A percentile compares a stretch with the other conserved stretches of the same genome.
phyloP scores from a whole-genome alignment of 2,113 vertebrate species.

The Condylura cristata region DNA sequence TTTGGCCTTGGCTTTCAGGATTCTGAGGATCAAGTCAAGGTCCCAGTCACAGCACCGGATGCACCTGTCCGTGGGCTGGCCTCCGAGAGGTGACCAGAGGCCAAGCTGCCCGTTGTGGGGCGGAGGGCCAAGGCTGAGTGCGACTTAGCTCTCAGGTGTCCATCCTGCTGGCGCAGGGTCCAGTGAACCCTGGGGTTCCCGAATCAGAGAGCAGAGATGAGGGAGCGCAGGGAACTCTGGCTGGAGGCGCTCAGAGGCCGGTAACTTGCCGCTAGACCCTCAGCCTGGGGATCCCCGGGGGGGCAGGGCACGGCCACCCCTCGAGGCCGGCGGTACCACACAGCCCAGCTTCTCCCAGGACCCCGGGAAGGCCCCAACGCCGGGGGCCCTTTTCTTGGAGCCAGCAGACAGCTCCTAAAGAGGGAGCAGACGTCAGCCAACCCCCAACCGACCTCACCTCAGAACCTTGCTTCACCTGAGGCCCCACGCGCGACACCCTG shows the following conservation, averaged over 20 bases:
- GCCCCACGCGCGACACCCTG: not conserved
- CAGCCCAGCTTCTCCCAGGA: constrained; percentile 76
- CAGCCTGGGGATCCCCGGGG: constrained; percentile 51
- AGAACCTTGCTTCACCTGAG: not conserved
- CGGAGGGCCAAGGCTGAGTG: not conserved
- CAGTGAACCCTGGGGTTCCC: not conserved
- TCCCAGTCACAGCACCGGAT: not conserved
- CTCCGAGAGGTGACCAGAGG: constrained; percentile 20
- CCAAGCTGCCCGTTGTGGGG: not conserved
- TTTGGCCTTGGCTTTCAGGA: not conserved
- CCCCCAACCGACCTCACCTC: not conserved
- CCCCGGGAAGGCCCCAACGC: constrained; percentile 65
- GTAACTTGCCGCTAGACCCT: constrained; percentile 61
- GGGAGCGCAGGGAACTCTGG: constrained; percentile 82
- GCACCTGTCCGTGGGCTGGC: not conserved
- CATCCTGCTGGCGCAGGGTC: not conserved
- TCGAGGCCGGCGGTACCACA: constrained; percentile 80
- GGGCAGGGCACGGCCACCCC: constrained; percentile 70
- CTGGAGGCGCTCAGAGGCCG: constrained; percentile 79
- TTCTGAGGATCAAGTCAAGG: not conserved
- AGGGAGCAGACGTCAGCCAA: constrained; percentile 54
- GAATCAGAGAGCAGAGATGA: constrained; percentile 82
- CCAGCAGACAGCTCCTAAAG: constrained; percentile 78
- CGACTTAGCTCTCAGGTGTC: not conserved
- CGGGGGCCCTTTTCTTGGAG: constrained; percentile 68